phyloP scores from a whole-genome alignment of 2,113 vertebrate genomes.

The Pandion haliaetus region DNA sequence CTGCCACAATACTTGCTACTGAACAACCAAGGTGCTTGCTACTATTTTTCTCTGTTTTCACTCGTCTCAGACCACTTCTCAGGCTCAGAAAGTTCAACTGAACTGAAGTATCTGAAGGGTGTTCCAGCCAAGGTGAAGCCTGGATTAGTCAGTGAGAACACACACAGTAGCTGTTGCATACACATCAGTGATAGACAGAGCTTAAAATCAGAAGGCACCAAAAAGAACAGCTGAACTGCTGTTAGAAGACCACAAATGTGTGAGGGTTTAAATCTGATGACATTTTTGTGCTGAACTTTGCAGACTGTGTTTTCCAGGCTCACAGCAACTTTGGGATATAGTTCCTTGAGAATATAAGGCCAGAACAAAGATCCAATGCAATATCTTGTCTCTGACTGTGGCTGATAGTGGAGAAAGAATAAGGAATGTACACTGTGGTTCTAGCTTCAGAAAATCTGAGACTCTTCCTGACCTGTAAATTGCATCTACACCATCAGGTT shows the following conservation, averaged over 20 bases:
- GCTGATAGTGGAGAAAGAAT: background rate
- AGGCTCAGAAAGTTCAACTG: background rate
- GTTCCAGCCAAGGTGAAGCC: background rate
- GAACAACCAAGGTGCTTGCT: background rate
- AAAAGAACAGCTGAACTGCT: background rate
- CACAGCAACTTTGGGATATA: background rate
- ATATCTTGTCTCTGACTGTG: background rate
- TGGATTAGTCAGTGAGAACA: background rate
- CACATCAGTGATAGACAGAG: background rate
- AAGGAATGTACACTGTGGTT: background rate
- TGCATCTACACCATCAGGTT: background rate
- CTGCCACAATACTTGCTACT: background rate
- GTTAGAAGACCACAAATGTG: background rate
- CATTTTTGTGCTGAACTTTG: background rate
- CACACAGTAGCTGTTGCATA: background rate
- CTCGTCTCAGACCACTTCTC: background rate
- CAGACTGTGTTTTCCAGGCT: background rate
- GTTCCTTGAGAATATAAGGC: background rate
- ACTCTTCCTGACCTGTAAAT: background rate
- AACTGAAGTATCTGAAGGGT: background rate
- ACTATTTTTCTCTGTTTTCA: background rate
- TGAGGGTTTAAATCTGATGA: background rate
- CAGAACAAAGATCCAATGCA: background rate
- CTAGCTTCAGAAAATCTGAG: background rate
- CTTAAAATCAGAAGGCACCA: background rate